These are phyloP conservation scores for Willowsia nigromaculata DNA, from an alignment of 2,888 invertebrate species.

Conservation along the genomic window DNA sequence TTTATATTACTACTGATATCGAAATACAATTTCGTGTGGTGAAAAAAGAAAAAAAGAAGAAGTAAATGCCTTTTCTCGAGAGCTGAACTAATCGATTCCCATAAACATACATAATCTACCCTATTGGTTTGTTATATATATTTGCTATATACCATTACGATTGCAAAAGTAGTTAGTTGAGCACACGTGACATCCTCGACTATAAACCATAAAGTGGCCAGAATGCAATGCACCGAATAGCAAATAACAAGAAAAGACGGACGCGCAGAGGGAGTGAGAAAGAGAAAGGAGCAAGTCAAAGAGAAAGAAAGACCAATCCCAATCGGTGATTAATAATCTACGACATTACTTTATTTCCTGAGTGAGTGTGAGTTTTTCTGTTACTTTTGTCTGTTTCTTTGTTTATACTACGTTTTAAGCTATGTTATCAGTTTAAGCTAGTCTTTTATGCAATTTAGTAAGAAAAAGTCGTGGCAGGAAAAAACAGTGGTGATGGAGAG, in stretches of 20 bases:
- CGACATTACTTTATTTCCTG: conserved; percentile 49
- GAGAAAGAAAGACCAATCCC: conserved; percentile 22
- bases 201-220: background rate
- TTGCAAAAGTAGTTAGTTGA: background rate
- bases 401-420: background rate
- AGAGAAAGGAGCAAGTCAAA: background rate
- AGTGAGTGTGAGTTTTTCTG: conserved; percentile 40
- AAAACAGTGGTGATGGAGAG: background rate
- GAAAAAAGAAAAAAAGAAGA: background rate
- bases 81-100: conserved; percentile 44
- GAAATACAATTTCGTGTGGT: background rate
- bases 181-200: background rate
- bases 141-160: background rate
- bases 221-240: conserved; percentile 7
- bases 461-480: background rate
- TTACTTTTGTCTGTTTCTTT: background rate
- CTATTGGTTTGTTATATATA: background rate
- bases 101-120: conserved; percentile 38
- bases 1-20: too few relatives aligned
- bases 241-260: background rate
- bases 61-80: background rate
- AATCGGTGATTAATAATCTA: conserved; percentile 63
- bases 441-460: background rate
- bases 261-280: background rate
- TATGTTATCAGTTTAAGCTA: conserved; percentile 2